These are phyloP conservation scores for Nibea coibor DNA, from an alignment of 2,113 vertebrate species.

Conservation along the genomic window DNA sequence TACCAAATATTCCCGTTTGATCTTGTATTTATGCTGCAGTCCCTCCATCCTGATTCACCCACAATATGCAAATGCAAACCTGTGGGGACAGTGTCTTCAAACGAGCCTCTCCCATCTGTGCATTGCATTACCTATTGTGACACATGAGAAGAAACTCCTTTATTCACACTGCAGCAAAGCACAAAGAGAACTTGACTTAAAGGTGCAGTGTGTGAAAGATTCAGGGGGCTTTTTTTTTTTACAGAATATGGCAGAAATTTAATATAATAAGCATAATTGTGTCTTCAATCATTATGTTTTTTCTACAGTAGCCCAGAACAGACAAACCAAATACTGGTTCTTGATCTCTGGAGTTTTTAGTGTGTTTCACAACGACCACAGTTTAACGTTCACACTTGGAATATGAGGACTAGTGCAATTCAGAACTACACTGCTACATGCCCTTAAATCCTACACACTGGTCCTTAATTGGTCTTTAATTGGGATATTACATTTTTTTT, in stretches of 20 bases:
- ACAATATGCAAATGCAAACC: slow-evolving; percentile 60
- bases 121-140: slow-evolving; percentile 52
- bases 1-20: slow-evolving; percentile 54
- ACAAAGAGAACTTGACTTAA: slow-evolving; percentile 15
- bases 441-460: background rate
- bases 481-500: background rate
- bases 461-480: slow-evolving; percentile 8
- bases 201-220: too few relatives aligned
- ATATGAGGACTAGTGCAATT: too few relatives aligned
- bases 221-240: too few relatives aligned
- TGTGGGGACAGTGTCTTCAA: slow-evolving; percentile 56
- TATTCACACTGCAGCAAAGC: slow-evolving; percentile 30
- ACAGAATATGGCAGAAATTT: too few relatives aligned
- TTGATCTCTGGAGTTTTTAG: too few relatives aligned
- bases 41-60: slow-evolving; percentile 8
- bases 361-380: too few relatives aligned
- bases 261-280: too few relatives aligned
- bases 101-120: slow-evolving; percentile 34
- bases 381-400: too few relatives aligned
- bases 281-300: too few relatives aligned
- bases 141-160: background rate
- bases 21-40: slow-evolving; percentile 40
- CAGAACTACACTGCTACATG: too few relatives aligned
- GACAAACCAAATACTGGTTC: too few relatives aligned
- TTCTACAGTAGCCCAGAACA: too few relatives aligned